Evolutionary conservation across 2,113 vertebrate genomes (phyloP), one percentile per base, ranked within the genome.

Genomic region (Larimichthys polyactis): DNA sequence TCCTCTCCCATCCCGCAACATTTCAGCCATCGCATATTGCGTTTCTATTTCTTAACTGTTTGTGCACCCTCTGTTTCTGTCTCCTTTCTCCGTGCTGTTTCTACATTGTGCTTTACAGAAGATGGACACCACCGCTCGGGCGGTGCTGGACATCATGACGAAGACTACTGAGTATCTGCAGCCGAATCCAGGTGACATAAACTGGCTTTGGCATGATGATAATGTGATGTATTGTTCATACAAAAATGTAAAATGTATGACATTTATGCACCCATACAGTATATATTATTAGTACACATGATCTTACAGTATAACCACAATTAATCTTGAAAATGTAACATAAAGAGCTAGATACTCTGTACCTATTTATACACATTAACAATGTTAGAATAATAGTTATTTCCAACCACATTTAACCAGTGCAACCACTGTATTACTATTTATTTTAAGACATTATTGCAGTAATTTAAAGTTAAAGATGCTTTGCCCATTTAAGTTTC

Each of bases 81-180:
- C 24, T 78, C 20, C 36, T 22, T 48, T 78, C n/a, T 27, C 12
- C 17, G 0, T 67, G 29, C 27, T 71, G n/a, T 52, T 75, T 19
- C 11, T 24, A 29, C 17, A 16, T 85, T 94, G 77, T 58, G 78
- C 2, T 66, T 51, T 58, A 40, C 91, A 99, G 98, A 98, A 96
- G 94, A 96, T 99, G 91, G 98, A 99, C 87, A 93, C 95, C 88
- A 99, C 98, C 71, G 94, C 97, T 91, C 96, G 98, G 85, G 97
- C 98, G 7, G 97, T 99, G 89, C 54, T 99, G 92, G 98, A 99
- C 91, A 98, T 99, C 94, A 98, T 99, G 95, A 96, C 98, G 66
- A 99, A 97, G 94, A 99, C 98, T 17, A 98, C 97, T 48, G 98
- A 99, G 85, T 99, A 99, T 87, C 97, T 99, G 92, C 98, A 99